Evolutionary conservation across 2,888 invertebrate species (phyloP).

Genomic region (Pristionchus entomophagus): DNA sequence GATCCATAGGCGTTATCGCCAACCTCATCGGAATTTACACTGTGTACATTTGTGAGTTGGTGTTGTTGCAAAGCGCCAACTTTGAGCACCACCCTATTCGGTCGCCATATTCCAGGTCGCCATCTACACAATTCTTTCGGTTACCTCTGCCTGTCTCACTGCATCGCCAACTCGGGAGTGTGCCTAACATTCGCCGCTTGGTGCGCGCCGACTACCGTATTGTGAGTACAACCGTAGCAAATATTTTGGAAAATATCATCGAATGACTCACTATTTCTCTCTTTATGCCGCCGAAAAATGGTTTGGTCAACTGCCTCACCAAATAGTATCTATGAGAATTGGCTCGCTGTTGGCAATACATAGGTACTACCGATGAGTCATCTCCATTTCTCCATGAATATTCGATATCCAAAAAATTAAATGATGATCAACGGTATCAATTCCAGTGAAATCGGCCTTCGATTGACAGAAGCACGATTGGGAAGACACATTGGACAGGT

Average conservation of each 20-base stretch:
- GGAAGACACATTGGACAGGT: slow-evolving; percentile 42
- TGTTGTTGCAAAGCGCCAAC: neutral
- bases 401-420: neutral
- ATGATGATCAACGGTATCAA: neutral
- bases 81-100: neutral
- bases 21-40: slow-evolving; percentile 39
- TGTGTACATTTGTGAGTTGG: slow-evolving; percentile 12
- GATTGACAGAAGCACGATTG: neutral
- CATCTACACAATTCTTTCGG: slow-evolving; percentile 45
- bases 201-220: slow-evolving; percentile 38
- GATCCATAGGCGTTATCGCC: neutral
- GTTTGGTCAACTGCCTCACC: no score
- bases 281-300: no score
- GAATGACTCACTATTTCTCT: no score
- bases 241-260: no score
- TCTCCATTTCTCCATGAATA: no score
- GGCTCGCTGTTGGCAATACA: no score
- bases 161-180: slow-evolving; percentile 41
- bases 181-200: slow-evolving; percentile 23
- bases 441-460: neutral
- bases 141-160: slow-evolving; percentile 40
- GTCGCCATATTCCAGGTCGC: neutral
- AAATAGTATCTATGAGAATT: no score
- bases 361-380: no score
- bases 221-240: neutral